Base-by-base conservation (phyloP, 2,888 invertebrate genomes). In the Pachycephus smyrnensis region DNA sequence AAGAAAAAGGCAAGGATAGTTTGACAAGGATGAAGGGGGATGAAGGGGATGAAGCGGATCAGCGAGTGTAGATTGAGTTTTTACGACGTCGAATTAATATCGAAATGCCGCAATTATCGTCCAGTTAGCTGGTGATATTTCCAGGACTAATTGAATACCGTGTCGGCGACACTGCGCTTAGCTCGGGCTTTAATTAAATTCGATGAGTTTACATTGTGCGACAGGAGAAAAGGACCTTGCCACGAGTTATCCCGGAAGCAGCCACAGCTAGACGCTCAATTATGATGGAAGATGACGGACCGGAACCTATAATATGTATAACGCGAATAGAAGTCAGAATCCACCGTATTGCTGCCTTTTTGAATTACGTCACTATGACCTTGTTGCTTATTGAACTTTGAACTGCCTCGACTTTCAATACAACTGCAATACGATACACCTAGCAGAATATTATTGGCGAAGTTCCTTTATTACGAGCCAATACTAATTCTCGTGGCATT, bases 41-140 rank as follows among this genome's bases (percentile, higher is more conserved):
- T 32, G 40, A 11, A 68, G 4, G 75, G 77, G 79, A 35, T 74
- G 75, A 75, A 15, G 75, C 79, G 77, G 75, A 80, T 80, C 78
- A 71, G 78, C 76, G 83, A 80, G 11, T 69, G 31, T 36, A 77
- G 73, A 77, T 80, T 55, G 75, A 79, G 69, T 79, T 80, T 79
- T 81, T 73, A 80, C 37, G 36, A 75, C 77, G 55, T 79, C 73
- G 79, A 77, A 80, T 80, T 75, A 77, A 80, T 81, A 77, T 79
- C 76, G 74, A 78, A 80, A 55, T 71, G 75, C 75, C 40, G 69
- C 33, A 69, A 75, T 75, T 75, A 77, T 77, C 74, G 75, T 75
- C 37, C 40, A 37, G 77, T 77, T 77, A 69, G 40, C n/a, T n/a
- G 77, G 30, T 71, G 12, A 40, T 77, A 77, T 75, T 75, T 77